phyloP scores from a whole-genome alignment of 2,113 vertebrate genomes.

The Nerophis ophidion region DNA sequence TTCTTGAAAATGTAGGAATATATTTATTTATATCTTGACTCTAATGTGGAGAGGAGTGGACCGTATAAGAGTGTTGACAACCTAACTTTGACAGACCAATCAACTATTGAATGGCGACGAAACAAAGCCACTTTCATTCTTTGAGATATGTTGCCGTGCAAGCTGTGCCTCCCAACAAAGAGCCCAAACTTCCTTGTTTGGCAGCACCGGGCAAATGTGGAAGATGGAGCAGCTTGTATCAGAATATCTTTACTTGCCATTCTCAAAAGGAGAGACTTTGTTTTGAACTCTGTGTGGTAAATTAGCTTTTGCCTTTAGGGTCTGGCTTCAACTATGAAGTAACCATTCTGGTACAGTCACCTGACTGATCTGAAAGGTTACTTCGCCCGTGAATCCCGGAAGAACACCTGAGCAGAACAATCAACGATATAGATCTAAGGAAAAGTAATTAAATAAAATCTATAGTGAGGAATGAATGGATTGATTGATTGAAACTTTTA shows the following conservation, averaged over 20 bases:
- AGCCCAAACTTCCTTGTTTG: slow-evolving; percentile 9
- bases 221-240: neutral
- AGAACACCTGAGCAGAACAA: neutral
- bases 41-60: slow-evolving; percentile 23
- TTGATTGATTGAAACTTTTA: no score
- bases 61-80: slow-evolving; percentile 36
- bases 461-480: no score
- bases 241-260: slow-evolving; percentile 4
- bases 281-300: no score
- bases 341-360: neutral
- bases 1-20: neutral
- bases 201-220: neutral
- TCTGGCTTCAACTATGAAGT: no score
- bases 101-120: slow-evolving; percentile 43
- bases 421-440: no score
- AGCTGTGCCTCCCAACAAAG: slow-evolving; percentile 13
- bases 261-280: neutral
- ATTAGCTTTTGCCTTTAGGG: neutral
- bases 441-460: no score
- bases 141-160: slow-evolving; percentile 19
- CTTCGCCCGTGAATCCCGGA: neutral
- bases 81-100: slow-evolving; percentile 39
- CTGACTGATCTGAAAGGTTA: neutral
- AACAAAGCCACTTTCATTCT: slow-evolving; percentile 61
- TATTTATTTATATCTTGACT: slow-evolving; percentile 8